These are phyloP conservation scores for Drosophila sechellia DNA, from an alignment of 1,140 invertebrate species.

Conservation along the genomic window DNA sequence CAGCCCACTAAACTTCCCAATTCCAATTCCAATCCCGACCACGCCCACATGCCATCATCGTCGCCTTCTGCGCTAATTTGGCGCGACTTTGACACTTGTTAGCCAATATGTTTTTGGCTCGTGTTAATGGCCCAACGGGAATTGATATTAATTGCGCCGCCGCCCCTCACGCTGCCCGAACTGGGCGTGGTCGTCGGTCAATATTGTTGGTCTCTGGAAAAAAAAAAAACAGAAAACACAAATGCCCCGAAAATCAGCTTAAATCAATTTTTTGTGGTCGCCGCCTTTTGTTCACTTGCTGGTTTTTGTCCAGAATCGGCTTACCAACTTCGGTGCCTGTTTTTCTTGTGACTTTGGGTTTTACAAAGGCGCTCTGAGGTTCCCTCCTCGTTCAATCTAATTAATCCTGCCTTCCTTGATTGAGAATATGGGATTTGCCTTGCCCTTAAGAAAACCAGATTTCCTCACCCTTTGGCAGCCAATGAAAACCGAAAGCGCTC, in stretches of 20 bases:
- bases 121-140: conserved; percentile 75
- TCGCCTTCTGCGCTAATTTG: conserved; percentile 75
- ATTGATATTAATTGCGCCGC: conserved; percentile 77
- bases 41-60: conserved; percentile 53
- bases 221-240: conserved; percentile 12
- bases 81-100: conserved; percentile 81
- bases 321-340: conserved; percentile 35
- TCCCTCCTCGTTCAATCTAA: conserved; percentile 24
- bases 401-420: conserved; percentile 40
- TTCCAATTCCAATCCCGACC: conserved; percentile 39
- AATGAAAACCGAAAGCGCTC: conserved; percentile 22
- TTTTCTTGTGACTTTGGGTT: conserved; percentile 33
- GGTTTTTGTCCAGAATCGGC: conserved; percentile 17
- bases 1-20: conserved; percentile 1
- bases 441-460: background rate
- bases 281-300: conserved; percentile 30
- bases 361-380: conserved; percentile 6
- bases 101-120: conserved; percentile 78
- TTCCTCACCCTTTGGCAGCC: background rate
- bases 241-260: conserved; percentile 68
- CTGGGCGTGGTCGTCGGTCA: conserved; percentile 53
- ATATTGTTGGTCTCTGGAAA: conserved; percentile 32
- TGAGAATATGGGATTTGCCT: conserved; percentile 1
- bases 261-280: conserved; percentile 57
- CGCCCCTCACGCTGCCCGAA: conserved; percentile 18